These are phyloP conservation scores for Irena cyanogastra DNA, from an alignment of 2,113 vertebrate species.

Conservation along the genomic window DNA sequence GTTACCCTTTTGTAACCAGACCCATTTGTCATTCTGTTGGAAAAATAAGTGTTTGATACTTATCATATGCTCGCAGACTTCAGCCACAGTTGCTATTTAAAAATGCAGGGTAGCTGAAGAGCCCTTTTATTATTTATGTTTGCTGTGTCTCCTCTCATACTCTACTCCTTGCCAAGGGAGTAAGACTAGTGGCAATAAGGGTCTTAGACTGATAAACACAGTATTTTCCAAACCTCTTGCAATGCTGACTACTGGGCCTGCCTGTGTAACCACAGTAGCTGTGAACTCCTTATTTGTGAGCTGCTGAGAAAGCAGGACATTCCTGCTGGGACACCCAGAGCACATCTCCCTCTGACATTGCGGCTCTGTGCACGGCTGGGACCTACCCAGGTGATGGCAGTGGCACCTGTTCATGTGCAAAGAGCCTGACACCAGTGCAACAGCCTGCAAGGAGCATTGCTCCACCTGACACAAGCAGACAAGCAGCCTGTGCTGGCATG, in stretches of 20 bases:
- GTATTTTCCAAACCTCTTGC: not conserved
- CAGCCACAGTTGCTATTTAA: conserved; percentile 1
- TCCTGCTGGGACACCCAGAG: not conserved
- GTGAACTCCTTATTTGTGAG: not conserved
- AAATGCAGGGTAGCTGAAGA: not conserved
- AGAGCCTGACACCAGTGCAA: not conserved
- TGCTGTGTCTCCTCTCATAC: not conserved
- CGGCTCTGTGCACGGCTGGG: not conserved
- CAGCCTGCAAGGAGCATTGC: not conserved
- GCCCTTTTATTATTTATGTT: conserved; percentile 30
- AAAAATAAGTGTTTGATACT: conserved; percentile 53
- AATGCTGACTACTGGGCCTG: not conserved
- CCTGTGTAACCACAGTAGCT: not conserved
- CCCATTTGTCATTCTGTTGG: conserved; percentile 45
- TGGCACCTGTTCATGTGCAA: not conserved
- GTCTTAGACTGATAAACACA: not conserved
- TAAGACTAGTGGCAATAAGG: not conserved
- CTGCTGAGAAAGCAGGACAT: not conserved
- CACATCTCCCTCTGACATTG: not conserved
- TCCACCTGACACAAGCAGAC: not conserved
- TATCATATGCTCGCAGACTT: conserved; percentile 32
- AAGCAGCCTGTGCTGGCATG: not conserved
- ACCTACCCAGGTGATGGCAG: not conserved
- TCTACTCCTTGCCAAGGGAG: not conserved
- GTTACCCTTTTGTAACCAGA: conserved; percentile 51